Base-by-base conservation (phyloP, 2,888 invertebrate species). In the Phortica magna region DNA sequence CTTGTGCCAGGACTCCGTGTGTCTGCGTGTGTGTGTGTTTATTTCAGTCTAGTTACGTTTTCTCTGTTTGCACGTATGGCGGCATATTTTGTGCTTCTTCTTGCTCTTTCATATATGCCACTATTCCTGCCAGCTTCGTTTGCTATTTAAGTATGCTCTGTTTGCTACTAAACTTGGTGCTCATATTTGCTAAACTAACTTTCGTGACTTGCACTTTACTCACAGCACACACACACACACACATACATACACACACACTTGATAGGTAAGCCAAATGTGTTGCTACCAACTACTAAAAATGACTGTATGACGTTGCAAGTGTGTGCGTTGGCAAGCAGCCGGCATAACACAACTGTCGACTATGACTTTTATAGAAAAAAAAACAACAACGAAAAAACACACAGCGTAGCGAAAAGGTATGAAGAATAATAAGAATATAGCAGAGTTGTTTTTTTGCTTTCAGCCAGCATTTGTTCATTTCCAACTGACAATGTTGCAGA, bases 171-270 rank as follows among this genome's bases (percentile, higher is more conserved):
- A 48, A 61, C 61, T 19, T 61, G 22, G 19, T 43, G 86, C 83
- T 83, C 82, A 77, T 76, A 78, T 77, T 81, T 80, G 81, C 77
- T 80, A 88, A 82, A 84, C 82, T 80, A 83, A 88, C 87, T 82
- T 85, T 85, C 83, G 87, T 85, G 85, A 86, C 88, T 85, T 68
- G 68, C 48, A 43, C 68, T 68, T 68, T 68, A 48, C 48, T 68
- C 17, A 17, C 4, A 43, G n/a, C 39, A 68, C 42, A 9, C 17
- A 19, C n/a, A 61, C n/a, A 6, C 14, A 43, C 19, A 43, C 48
- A 19, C 31, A 67, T 14, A 67, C 41, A n/a, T 43, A 48, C 48
- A 7, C 7, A 9, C 14, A 48, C 48, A 48, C 9, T 17, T 59
- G 22, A 17, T 19, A 59, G 7, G 31, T 31, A 31, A 31, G 31